Evolutionary conservation across 2,888 invertebrate genomes (phyloP), one percentile per base, ranked within the genome.

Genomic region (Plagodis dolabraria): DNA sequence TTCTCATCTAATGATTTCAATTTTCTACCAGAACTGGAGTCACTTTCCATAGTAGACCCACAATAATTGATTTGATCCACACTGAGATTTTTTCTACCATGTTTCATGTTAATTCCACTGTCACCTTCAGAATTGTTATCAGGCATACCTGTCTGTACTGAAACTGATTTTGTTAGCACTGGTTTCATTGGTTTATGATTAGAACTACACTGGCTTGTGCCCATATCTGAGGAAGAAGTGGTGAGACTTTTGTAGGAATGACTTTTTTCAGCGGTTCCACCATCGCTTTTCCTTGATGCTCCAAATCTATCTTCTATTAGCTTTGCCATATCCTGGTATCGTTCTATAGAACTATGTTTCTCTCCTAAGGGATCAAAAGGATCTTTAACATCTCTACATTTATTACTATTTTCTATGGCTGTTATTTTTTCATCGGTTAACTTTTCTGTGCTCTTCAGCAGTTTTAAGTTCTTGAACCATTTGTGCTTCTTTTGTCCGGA

Each of bases 261-360:
- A 71, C 92, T 92, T 53, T 93, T 93, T 65, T 93, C 93, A 7
- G 92, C 85, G 1, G 90, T 91, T 9, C 56, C 60, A 0, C 89
- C 86, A 58, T 93, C 93, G 59, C 84, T 88, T 63, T 91, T 92
- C 53, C 89, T 82, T 7, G 83, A 66, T 47, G 81, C 92, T 2
- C 95, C 95, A 65, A 95, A 95, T 71, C 94, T 93, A 69, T 95
- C 95, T 78, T 95, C 95, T 64, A 95, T 93, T 58, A 95, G 84
- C 76, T 95, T 95, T 5, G 95, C 94, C 95, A 95, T 95, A 69
- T 95, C 95, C 77, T 95, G 95, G 66, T 95, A 95, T 48, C 95
- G 89, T 74, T 95, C 95, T 80, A 95, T 95, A 62, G 95, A 95
- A 83, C 94, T 94, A 67, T 95, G 94, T 75, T 95, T 95, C 61